Evolutionary conservation across 2,888 invertebrate species (phyloP).

Genomic region (Hipparchia sbordonii): DNA sequence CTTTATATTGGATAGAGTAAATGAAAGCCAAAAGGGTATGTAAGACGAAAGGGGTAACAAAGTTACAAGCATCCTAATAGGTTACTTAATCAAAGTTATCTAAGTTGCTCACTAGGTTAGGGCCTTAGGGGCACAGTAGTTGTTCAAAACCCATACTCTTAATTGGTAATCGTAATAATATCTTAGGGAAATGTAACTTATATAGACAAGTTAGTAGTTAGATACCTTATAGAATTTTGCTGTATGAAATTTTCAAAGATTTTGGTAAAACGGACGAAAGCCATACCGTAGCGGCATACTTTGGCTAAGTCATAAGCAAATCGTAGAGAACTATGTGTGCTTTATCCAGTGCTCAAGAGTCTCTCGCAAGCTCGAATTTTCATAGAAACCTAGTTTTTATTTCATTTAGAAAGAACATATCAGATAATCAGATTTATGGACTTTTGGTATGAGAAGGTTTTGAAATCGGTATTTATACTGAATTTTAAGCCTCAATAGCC

Average conservation of each 20-base stretch:
- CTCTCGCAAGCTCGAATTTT: no score
- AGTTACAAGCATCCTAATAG: slow-evolving; percentile 1
- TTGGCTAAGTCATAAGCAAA: neutral
- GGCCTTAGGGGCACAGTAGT: slow-evolving; percentile 10
- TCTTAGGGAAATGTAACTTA: neutral
- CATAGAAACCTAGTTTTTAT: no score
- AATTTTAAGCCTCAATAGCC: no score
- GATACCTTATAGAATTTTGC: no score
- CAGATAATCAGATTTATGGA: no score
- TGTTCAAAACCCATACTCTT: neutral
- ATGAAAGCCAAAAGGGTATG: neutral
- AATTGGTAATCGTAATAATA: slow-evolving; percentile 12
- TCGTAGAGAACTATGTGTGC: no score
- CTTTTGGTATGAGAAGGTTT: no score
- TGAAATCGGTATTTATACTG: no score
- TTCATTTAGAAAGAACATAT: no score
- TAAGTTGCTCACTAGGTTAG: slow-evolving; percentile 10
- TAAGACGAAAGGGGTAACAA: neutral
- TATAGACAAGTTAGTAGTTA: neutral
- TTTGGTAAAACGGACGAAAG: neutral
- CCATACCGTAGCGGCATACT: neutral
- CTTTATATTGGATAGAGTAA: neutral
- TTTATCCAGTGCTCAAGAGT: no score
- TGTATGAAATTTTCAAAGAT: neutral
- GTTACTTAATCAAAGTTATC: slow-evolving; percentile 5